Evolutionary conservation across 1,140 invertebrate genomes (phyloP), one percentile per base, ranked within the genome.

Genomic region (Colletes latitarsis): DNA sequence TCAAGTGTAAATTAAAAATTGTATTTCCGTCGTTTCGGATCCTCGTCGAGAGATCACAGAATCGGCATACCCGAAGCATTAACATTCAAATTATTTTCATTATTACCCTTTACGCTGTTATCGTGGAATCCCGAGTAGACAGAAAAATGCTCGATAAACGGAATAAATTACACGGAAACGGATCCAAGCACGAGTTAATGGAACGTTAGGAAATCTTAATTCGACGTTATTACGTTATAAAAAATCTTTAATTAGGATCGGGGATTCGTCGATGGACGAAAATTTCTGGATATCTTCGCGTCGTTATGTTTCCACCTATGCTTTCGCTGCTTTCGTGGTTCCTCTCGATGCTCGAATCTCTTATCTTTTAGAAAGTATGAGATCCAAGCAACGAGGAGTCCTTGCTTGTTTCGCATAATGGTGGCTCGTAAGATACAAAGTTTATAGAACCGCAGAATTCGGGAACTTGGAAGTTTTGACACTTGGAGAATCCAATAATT

Each of bases 401-500:
- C 39, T 19, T 19, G 17, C 41, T 30, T 46, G 46, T 17, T 53
- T 41, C 46, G 49, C 14, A 53, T 75, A 75, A 66, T 43, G 30
- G 62, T 19, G 14, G 30, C 64, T 75, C 62, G 30, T 75, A 75
- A 75, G 73, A 66, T 66, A 66, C 62, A 62, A 75, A 46, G 46
- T 66, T 75, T 41, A 66, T 62, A 21, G 60, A 66, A 60, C 46
- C 60, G 6, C 58, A 46, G 60, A 64, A 46, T 74, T 74, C 63
- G 30, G 21, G 41, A 74, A 60, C 10, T 12, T 21, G 10, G 30
- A 74, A 74, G 60, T 60, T 74, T 64, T 74, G 58, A 64, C 72
- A 74, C 58, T 74, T 74, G 9, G 46, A 52, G 58, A 60, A 46
- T 74, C 58, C 60, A 64, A 52, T 74, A 74, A 74, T 74, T 74